Evolutionary conservation across 2,113 vertebrate species (phyloP).

Genomic region (Albula goreensis): DNA sequence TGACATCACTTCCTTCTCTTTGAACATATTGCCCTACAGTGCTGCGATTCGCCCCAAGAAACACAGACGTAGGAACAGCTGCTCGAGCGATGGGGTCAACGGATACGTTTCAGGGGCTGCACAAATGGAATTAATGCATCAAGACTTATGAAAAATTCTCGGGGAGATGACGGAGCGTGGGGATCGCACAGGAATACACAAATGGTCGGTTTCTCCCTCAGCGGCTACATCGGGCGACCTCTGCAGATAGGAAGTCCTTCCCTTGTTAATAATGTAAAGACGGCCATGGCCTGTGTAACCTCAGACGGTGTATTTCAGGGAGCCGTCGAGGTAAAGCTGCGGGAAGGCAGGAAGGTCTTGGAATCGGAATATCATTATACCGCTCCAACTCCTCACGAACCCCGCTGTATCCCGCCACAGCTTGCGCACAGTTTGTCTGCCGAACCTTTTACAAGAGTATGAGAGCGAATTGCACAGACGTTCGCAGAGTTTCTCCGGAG

Average conservation of each 20-base stretch:
- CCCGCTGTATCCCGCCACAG: not conserved
- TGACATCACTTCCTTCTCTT: not conserved
- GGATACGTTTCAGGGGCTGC: not conserved
- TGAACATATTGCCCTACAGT: not conserved
- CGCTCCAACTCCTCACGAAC: not conserved
- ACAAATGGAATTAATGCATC: not conserved
- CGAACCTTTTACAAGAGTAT: not conserved
- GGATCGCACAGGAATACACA: not conserved
- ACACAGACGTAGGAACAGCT: not conserved
- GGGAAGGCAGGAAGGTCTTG: not conserved
- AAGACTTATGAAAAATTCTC: not conserved
- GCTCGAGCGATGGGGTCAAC: not conserved
- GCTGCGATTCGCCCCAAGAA: not conserved
- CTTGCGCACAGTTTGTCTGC: not conserved
- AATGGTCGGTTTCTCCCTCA: not conserved
- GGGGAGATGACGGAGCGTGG: not conserved
- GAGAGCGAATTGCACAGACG: no score
- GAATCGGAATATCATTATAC: not conserved
- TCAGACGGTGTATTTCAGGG: not conserved
- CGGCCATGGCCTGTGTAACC: not conserved
- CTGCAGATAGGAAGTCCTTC: not conserved
- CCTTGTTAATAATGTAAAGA: not conserved
- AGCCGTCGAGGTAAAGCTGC: not conserved
- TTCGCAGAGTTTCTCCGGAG: no score
- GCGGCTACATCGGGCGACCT: no score